Evolutionary conservation across 2,113 vertebrate genomes (phyloP).

Genomic region (Acrocephalus arundinaceus): DNA sequence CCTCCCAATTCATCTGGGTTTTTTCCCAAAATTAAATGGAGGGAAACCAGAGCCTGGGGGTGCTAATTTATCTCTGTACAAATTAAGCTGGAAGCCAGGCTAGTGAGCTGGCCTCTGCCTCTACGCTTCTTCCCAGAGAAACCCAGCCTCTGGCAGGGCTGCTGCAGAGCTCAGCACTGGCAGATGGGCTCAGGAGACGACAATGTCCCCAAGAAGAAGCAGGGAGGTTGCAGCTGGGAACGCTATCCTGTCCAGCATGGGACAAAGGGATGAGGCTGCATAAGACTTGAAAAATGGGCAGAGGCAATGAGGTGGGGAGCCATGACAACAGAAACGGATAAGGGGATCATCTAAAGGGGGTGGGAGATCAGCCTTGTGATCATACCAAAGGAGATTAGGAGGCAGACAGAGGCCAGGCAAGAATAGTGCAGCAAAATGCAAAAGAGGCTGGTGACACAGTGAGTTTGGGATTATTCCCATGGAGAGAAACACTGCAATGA

Average conservation of each 20-base stretch:
- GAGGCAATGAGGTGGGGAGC: background rate
- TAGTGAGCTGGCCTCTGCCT: background rate
- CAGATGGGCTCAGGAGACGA: background rate
- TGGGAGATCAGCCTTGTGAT: background rate
- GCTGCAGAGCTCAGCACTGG: background rate
- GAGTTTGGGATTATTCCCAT: background rate
- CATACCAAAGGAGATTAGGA: background rate
- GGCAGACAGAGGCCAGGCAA: background rate
- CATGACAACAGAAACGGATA: background rate
- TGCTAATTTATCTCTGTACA: background rate
- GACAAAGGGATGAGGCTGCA: background rate
- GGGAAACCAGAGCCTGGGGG: background rate
- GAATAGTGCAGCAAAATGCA: background rate
- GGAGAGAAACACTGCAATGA: background rate
- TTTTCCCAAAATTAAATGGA: background rate
- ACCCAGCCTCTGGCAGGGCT: background rate
- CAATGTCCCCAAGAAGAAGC: background rate
- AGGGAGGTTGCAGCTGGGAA: background rate
- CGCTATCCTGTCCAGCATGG: background rate
- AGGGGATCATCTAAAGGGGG: background rate
- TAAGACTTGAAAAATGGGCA: background rate
- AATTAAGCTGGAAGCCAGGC: background rate
- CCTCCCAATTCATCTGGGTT: background rate
- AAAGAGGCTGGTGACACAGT: background rate
- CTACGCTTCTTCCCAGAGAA: accelerated